phyloP scores from a whole-genome alignment of 2,113 vertebrate genomes.

The Neogobius melanostomus region DNA sequence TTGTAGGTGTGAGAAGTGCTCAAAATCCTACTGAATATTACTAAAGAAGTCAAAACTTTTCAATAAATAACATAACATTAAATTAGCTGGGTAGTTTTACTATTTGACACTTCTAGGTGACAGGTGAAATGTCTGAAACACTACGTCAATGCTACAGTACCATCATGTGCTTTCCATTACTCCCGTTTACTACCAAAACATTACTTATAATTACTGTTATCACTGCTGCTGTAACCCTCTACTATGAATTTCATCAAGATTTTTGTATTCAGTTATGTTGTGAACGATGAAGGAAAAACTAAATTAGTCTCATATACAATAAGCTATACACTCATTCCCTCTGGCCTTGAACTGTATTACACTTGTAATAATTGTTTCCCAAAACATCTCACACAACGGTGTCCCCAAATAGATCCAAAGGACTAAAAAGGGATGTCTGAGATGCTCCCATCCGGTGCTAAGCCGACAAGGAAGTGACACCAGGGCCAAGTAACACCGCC shows the following conservation, averaged over 20 bases:
- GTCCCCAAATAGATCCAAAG: conserved; percentile 47
- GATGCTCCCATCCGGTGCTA: conserved; percentile 37
- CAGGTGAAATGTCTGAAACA: no score
- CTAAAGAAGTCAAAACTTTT: not conserved
- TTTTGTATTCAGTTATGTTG: not conserved
- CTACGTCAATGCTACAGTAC: no score
- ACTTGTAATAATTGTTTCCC: conserved; percentile 19
- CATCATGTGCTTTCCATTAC: no score
- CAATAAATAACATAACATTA: no score
- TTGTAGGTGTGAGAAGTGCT: not conserved
- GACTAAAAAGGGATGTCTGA: conserved; percentile 48
- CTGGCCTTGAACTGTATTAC: conserved; percentile 42
- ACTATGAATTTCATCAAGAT: no score
- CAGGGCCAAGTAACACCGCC: conserved; percentile 32
- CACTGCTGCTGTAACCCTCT: no score
- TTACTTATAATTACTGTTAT: no score
- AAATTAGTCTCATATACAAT: not conserved
- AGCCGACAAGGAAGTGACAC: conserved; percentile 46
- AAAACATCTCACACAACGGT: conserved; percentile 19
- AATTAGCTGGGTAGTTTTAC: no score
- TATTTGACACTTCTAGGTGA: no score
- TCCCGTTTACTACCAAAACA: no score
- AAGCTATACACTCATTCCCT: not conserved
- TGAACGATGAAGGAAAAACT: not conserved
- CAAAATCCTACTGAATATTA: no score